phyloP scores from a whole-genome alignment of 1,140 invertebrate species.

The Chionoecetes opilio region DNA sequence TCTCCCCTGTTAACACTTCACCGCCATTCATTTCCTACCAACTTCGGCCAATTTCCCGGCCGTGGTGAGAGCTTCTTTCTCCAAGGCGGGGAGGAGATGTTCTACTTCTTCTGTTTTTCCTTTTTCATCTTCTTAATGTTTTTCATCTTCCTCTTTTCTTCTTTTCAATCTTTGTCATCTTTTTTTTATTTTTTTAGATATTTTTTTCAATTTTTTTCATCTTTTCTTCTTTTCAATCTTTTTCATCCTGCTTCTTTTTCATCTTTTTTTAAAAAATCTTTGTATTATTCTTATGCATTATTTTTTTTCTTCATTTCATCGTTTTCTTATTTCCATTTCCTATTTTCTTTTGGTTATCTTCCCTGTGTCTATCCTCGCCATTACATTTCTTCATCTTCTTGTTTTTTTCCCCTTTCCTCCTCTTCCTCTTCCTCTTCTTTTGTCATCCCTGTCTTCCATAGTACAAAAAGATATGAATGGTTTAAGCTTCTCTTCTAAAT shows the following conservation, averaged over 20 bases:
- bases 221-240: background rate
- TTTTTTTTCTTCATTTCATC: background rate
- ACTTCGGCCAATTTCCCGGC: background rate
- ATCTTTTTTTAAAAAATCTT: no score
- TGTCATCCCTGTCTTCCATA: no score
- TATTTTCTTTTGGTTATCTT: background rate
- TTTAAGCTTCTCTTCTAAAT: no score
- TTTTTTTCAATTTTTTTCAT: background rate
- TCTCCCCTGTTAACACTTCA: background rate
- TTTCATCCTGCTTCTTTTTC: background rate
- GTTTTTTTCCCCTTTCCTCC: no score
- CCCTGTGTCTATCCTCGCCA: no score
- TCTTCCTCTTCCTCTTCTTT: no score
- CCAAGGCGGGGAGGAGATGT: no score
- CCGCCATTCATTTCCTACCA: constrained; percentile 25
- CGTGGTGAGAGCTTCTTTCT: background rate
- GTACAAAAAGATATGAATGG: no score
- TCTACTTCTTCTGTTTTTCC: background rate
- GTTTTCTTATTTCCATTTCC: background rate
- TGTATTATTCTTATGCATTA: no score
- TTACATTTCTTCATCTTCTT: no score
- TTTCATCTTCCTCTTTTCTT: background rate
- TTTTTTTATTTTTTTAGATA: background rate
- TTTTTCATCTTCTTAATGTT: background rate
- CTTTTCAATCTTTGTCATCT: background rate